A percentile compares a stretch with the other conserved stretches of the same genome.
Conservation (phyloP, 2,888 invertebrate genomes). For the Drosophila atroscutellata region DNA sequence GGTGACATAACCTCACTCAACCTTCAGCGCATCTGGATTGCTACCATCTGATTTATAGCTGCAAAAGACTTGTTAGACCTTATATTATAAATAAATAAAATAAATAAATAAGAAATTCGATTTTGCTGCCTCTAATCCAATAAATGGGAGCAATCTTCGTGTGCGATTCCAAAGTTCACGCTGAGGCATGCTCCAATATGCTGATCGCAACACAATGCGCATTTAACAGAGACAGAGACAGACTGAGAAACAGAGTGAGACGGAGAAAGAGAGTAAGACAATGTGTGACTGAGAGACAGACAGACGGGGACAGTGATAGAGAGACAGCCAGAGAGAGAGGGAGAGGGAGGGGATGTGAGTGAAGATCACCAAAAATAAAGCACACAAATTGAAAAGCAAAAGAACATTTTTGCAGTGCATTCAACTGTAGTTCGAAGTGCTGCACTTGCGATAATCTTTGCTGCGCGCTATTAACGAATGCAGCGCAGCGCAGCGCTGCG, state of each 20-base stretch:
- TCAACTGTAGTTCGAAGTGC: slow-evolving; percentile 61
- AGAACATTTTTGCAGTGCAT: slow-evolving; percentile 57
- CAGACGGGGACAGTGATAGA: not conserved
- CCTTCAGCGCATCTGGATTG: slow-evolving; percentile 10
- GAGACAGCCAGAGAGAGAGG: not conserved
- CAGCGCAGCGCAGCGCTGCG: slow-evolving; percentile 30
- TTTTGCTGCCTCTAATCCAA: slow-evolving; percentile 46
- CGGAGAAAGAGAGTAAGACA: not conserved
- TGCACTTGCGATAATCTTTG: slow-evolving; percentile 53
- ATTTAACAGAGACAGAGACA: slow-evolving; percentile 24
- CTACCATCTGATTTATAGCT: slow-evolving; percentile 20
- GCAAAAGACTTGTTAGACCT: not conserved
- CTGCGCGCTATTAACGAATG: slow-evolving; percentile 44
- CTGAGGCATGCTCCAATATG: slow-evolving; percentile 59
- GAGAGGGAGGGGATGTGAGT: not conserved
- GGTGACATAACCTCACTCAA: slow-evolving; percentile 42
- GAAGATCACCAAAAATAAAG: slow-evolving; percentile 31
- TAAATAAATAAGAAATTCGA: slow-evolving; percentile 24
- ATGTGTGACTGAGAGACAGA: not conserved
- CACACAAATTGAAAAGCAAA: slow-evolving; percentile 26
- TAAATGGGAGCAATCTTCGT: slow-evolving; percentile 62
- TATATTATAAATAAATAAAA: not conserved
- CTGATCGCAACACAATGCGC: slow-evolving; percentile 54
- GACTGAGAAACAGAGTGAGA: slow-evolving; percentile 1
- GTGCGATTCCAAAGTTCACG: slow-evolving; percentile 73